These are phyloP conservation scores for Notarius lentiginosus DNA, from an alignment of 2,113 vertebrate genomes.

Conservation along the genomic window DNA sequence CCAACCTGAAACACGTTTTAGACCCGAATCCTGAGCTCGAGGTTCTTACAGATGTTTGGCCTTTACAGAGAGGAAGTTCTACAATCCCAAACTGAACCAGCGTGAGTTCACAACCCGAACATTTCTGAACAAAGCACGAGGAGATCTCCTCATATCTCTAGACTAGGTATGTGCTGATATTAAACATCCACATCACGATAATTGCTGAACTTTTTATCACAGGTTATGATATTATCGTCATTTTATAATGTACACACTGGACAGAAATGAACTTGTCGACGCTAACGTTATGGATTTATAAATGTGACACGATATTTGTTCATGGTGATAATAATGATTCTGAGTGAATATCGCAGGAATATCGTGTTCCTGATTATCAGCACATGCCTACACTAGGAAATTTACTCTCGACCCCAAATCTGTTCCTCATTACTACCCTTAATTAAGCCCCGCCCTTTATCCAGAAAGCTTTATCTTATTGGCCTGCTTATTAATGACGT, in stretches of 20 bases:
- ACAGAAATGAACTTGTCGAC: background rate
- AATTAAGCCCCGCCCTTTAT: background rate
- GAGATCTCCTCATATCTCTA: background rate
- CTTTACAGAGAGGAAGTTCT: background rate
- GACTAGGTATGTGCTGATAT: background rate
- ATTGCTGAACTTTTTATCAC: background rate
- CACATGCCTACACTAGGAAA: background rate
- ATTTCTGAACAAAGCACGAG: background rate
- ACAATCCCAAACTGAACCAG: background rate
- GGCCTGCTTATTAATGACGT: background rate
- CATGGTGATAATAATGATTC: background rate
- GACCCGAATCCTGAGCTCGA: background rate
- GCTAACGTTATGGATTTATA: background rate
- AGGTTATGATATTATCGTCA: background rate
- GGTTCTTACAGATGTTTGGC: background rate
- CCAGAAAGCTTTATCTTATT: slow-evolving; percentile 4
- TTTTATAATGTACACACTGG: background rate
- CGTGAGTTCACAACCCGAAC: background rate
- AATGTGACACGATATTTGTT: background rate
- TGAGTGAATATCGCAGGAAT: background rate
- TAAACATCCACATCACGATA: background rate
- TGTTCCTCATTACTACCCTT: background rate
- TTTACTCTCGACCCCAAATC: slow-evolving; percentile 15
- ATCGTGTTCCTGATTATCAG: background rate
- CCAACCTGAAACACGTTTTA: background rate